Evolutionary conservation across 2,113 vertebrate species (phyloP), one percentile per base, ranked within the genome.

Genomic region (Tenebrosternarchus preto): DNA sequence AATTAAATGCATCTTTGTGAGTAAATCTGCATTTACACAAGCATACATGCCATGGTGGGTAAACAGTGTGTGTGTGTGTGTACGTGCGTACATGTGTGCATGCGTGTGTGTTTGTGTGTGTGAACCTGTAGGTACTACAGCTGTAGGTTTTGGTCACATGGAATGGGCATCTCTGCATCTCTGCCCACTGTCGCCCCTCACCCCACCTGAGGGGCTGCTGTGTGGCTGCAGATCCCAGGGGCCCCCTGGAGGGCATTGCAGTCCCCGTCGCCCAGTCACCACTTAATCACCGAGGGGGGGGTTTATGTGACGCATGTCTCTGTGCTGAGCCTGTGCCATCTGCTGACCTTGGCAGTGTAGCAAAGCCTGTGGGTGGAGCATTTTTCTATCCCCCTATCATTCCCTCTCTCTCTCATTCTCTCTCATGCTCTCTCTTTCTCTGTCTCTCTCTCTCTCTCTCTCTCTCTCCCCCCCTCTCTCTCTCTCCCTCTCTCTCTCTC

Each of bases 341-440:
- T 82, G 71, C 69, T 80, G 80, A 76, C 73, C 83, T 78, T 84
- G 80, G 80, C 80, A 84, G 59, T 56, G 78, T 43, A 55, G 59
- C 67, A 56, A 66, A 80, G 66, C 55, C 60, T 1, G 4, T 80
- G 71, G 78, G 78, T 67, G 27, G 64, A 73, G 36, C 46, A 67
- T 50, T 55, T 36, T 19, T 66, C 29, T 74, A 11, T 74, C 24
- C 73, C 27, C 73, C 56, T 59, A 5, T 72, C 33, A 43, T 36
- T 59, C 39, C 59, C 69, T 50, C 56, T 50, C 60, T 73, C 53
- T 64, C 33, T 59, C 72, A 63, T 60, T 50, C 56, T 60, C 69
- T 73, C 46, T 55, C 46, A 57, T 71, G 67, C 76, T 50, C 56
- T 46, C 50, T 73, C 53, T 57, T 25, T 67, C 77, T 66, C 59